phyloP scores from a whole-genome alignment of 2,113 vertebrate species.

The Syngnathus scovelli region DNA sequence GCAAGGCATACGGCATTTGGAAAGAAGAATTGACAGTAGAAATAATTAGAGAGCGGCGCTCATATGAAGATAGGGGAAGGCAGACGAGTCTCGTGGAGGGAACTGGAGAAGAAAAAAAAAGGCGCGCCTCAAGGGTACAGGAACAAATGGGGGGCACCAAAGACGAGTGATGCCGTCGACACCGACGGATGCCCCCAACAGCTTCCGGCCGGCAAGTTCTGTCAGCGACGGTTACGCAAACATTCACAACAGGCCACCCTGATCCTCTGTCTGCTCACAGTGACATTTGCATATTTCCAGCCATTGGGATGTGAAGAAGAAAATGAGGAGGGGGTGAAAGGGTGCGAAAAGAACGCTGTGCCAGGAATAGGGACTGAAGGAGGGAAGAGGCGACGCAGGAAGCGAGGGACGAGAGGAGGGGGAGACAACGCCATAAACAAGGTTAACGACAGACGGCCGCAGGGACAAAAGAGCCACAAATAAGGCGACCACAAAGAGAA shows the following conservation, averaged over 20 bases:
- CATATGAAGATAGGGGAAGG: constrained; percentile 34
- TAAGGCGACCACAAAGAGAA: constrained; percentile 12
- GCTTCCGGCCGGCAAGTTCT: constrained; percentile 40
- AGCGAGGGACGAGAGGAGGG: constrained; percentile 27
- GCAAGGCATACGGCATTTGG: constrained; percentile 16
- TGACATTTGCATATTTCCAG: constrained; percentile 61
- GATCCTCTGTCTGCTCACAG: constrained; percentile 49
- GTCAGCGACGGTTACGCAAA: constrained; percentile 53
- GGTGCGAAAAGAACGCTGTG: constrained; percentile 41
- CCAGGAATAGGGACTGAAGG: constrained; percentile 54
- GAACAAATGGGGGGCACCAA: constrained; percentile 36
- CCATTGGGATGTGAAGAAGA: constrained; percentile 41
- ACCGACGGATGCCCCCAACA: constrained; percentile 26
- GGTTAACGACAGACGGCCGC: constrained; percentile 47
- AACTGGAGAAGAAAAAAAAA: constrained; percentile 19
- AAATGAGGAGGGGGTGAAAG: constrained; percentile 47
- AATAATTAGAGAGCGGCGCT: constrained; percentile 48
- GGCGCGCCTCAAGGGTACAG: constrained; percentile 56
- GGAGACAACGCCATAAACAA: constrained; percentile 42
- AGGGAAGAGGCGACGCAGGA: constrained; percentile 21
- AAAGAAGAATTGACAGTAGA: constrained; percentile 42
- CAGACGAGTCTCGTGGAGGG: constrained; percentile 15
- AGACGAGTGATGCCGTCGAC: constrained; percentile 37
- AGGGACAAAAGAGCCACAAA: constrained; percentile 45
- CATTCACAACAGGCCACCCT: constrained; percentile 46